These are phyloP conservation scores for Lepus europaeus DNA, from an alignment of 2,113 vertebrate species.

Conservation along the genomic window DNA sequence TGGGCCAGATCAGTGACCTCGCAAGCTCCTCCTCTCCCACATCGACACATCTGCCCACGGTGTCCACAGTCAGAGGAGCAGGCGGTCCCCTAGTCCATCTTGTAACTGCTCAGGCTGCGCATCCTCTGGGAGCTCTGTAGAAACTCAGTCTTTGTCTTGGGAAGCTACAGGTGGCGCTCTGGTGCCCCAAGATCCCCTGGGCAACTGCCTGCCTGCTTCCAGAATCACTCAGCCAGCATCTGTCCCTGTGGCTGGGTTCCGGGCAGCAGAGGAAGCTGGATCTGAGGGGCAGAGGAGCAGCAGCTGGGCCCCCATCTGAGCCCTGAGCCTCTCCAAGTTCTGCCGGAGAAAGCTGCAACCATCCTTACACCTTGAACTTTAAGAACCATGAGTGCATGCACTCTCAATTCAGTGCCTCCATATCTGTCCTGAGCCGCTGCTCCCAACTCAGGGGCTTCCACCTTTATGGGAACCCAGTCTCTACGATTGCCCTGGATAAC, in stretches of 20 bases:
- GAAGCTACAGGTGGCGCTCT: not conserved
- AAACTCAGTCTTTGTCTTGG: not conserved
- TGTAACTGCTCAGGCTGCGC: not conserved
- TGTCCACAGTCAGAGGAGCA: not conserved
- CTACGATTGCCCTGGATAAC: rapidly evolving
- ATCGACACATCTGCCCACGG: too few relatives aligned
- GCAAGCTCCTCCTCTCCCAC: not conserved
- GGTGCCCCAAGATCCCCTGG: too few relatives aligned
- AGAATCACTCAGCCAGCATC: not conserved
- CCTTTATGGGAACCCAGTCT: not conserved
- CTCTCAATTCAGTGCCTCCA: not conserved
- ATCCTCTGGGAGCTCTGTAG: too few relatives aligned
- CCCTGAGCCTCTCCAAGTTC: not conserved
- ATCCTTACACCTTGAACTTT: not conserved
- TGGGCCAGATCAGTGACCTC: not conserved
- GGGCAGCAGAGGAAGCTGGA: not conserved
- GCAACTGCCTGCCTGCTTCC: not conserved
- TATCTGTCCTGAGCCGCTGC: not conserved
- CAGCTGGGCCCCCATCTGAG: too few relatives aligned
- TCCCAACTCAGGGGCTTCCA: not conserved
- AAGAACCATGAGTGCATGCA: not conserved
- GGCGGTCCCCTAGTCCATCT: not conserved
- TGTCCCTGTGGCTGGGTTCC: not conserved
- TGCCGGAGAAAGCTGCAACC: not conserved
- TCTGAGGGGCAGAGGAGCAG: too few relatives aligned